Evolutionary conservation across 2,888 invertebrate genomes (phyloP), one percentile per base, ranked within the genome.

Genomic region (Formica aserva): DNA sequence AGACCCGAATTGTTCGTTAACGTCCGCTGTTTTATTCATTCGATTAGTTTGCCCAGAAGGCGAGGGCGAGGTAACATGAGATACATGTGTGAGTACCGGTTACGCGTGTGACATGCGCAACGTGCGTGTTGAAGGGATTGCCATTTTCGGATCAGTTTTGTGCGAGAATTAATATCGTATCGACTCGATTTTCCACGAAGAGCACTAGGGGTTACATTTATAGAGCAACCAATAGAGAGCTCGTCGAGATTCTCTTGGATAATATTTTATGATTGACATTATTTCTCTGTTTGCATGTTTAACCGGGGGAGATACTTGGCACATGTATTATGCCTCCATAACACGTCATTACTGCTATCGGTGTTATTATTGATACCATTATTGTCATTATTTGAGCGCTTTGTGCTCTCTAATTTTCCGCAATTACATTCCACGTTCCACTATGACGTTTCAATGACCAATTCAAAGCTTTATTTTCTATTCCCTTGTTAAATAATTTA

Each of bases 1-100:
- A 89, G 92, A 92, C 90, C 88, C 65, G 85, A 86, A 90, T 65
- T 89, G 90, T 91, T 93, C 92, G 92, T 93, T 93, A 92, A 92
- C 91, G 89, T 89, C 86, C 89, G 90, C 93, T 94, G 90, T 92
- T 92, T 94, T 93, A 94, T 94, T 94, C 93, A 94, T 93, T 91
- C 90, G 92, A 94, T 94, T 92, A 91, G 91, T 92, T 90, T 83
- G 85, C 71, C 84, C 82, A 52, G 76, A 35, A 80, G 88, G 86
- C 80, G 87, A 83, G 86, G 85, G 77, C 75, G 82, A 83, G 80
- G 78, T 67, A 69, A 69, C 67, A 66, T 65, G 72, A 62, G 69
- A 83, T 18, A 84, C 82, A 78, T 74, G 77, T 71, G 48, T 62
- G 45, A 9, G 26, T 66, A 52, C 38, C 62, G 60, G 45, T 77